Evolutionary conservation across 2,113 vertebrate genomes (phyloP).

Genomic region (Fukomys damarensis): DNA sequence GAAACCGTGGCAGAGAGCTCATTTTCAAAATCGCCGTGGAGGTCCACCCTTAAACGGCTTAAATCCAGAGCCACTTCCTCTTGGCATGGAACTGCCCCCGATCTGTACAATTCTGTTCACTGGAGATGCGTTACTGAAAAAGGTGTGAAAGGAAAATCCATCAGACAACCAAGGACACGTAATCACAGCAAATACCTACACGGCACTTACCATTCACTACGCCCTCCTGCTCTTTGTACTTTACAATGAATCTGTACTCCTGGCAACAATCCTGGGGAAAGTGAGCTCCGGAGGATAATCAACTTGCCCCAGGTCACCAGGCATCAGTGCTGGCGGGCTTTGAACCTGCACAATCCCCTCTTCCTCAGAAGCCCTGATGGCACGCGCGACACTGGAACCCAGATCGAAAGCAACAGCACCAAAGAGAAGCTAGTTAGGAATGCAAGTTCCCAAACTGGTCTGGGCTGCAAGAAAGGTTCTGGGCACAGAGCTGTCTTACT

Average conservation of each 20-base stretch:
- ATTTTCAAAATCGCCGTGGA: conserved; percentile 91
- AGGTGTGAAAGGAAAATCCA: conserved; percentile 72
- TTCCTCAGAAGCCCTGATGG: neutral
- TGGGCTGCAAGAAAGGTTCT: neutral
- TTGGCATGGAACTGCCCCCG: conserved; percentile 93
- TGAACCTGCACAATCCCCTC: neutral
- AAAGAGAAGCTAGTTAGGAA: neutral
- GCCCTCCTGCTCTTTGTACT: neutral
- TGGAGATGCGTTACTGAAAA: conserved; percentile 93
- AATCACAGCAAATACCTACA: neutral
- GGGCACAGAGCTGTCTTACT: neutral
- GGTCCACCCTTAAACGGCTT: conserved; percentile 96
- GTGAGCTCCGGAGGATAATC: too few relatives aligned
- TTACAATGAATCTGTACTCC: neutral
- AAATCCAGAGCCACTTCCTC: conserved; percentile 94
- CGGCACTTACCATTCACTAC: neutral
- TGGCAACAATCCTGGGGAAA: neutral
- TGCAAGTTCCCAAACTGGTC: neutral
- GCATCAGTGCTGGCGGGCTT: too few relatives aligned
- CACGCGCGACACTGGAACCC: neutral
- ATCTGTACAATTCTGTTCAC: conserved; percentile 98
- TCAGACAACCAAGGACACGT: conserved; percentile 43
- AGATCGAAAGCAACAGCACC: neutral
- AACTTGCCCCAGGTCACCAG: too few relatives aligned
- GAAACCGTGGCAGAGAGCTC: conserved; percentile 80